Percentiles rank a stretch among this genome's conserved stretches.
Evolutionary conservation across 2,888 invertebrate species (phyloP).

Genomic region (Nomada goodeniana): DNA sequence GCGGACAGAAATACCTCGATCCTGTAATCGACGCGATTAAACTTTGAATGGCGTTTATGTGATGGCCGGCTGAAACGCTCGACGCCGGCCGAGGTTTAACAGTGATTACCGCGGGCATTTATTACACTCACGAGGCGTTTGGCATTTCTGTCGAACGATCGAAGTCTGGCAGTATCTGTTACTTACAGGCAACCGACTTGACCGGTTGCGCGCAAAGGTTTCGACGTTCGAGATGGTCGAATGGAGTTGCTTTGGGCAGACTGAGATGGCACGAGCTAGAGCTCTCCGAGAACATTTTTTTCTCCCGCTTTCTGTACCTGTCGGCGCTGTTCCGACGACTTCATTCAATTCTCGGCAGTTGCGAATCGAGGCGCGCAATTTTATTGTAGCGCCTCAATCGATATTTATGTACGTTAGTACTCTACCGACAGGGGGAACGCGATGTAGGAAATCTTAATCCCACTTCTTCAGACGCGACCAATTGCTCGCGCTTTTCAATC

Average conservation of each 20-base stretch:
- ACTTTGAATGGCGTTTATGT: slow-evolving; percentile 54
- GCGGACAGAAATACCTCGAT: slow-evolving; percentile 41
- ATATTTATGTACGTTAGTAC: background rate
- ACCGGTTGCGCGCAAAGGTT: slow-evolving; percentile 28
- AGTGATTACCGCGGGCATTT: slow-evolving; percentile 47
- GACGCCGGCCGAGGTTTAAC: slow-evolving; percentile 39
- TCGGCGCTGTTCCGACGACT: background rate
- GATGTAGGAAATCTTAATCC: no score
- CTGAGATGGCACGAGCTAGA: background rate
- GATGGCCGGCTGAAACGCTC: slow-evolving; percentile 32
- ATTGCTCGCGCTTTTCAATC: no score
- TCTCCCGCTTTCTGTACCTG: background rate
- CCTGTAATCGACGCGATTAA: slow-evolving; percentile 58
- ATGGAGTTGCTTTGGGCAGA: background rate
- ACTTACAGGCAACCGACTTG: slow-evolving; percentile 26
- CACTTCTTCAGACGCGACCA: no score
- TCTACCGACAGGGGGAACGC: no score
- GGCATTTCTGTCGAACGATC: slow-evolving; percentile 35
- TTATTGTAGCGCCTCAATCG: background rate
- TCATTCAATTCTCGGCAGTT: background rate
- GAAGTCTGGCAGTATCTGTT: background rate
- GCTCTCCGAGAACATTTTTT: background rate
- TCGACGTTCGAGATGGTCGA: background rate
- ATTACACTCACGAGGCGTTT: slow-evolving; percentile 36
- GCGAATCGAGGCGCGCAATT: background rate